Evolutionary conservation across 2,888 invertebrate genomes (phyloP).

Genomic region (Biston stratarius): DNA sequence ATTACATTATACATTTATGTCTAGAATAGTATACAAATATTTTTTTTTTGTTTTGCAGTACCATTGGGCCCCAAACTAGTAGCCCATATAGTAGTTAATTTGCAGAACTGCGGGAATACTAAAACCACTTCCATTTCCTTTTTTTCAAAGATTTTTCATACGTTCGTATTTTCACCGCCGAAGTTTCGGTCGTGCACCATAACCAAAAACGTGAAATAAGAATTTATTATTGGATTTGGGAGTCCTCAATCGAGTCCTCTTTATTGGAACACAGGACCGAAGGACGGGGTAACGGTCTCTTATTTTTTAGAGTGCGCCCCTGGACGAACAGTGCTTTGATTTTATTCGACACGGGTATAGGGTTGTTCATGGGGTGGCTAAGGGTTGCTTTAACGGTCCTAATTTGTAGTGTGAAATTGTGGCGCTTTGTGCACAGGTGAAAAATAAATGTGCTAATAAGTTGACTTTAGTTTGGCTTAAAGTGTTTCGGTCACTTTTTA

Average conservation of each 20-base stretch:
- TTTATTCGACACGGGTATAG: slow-evolving; percentile 42
- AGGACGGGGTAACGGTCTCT: slow-evolving; percentile 38
- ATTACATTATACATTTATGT: too few relatives aligned
- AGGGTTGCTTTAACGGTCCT: slow-evolving; percentile 34
- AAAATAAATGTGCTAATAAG: background rate
- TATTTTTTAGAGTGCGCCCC: slow-evolving; percentile 40
- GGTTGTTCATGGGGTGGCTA: slow-evolving; percentile 26
- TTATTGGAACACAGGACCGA: slow-evolving; percentile 39
- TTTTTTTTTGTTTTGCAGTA: too few relatives aligned
- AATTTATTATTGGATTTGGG: slow-evolving; percentile 49
- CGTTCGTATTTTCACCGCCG: slow-evolving; percentile 18
- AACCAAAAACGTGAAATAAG: slow-evolving; percentile 41
- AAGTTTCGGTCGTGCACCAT: slow-evolving; percentile 29
- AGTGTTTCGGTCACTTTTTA: background rate
- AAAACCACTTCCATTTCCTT: too few relatives aligned
- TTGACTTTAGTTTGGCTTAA: background rate
- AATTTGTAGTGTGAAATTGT: slow-evolving; percentile 34
- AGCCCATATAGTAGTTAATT: too few relatives aligned
- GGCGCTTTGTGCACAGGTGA: background rate
- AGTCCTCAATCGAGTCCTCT: slow-evolving; percentile 42
- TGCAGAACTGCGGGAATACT: too few relatives aligned
- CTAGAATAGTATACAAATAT: too few relatives aligned
- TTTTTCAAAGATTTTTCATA: too few relatives aligned
- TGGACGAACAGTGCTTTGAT: slow-evolving; percentile 39
- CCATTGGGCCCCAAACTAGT: too few relatives aligned